Evolutionary conservation across 2,797 vertebrate genomes (phyloP).

Genomic region (Malacoctenus gilli): DNA sequence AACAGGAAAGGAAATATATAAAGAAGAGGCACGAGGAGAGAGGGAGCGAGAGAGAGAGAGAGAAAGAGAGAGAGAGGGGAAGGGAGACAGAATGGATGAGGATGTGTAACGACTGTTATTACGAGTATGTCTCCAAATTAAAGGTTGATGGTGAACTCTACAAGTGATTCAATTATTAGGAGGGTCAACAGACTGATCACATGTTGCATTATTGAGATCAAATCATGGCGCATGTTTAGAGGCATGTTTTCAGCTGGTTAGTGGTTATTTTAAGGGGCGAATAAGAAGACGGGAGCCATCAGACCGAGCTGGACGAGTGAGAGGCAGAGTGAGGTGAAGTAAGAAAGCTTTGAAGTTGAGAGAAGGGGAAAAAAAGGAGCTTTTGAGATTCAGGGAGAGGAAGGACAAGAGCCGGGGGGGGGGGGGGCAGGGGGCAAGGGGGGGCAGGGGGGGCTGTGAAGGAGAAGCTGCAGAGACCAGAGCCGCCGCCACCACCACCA

Average conservation of each 20-base stretch:
- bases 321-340: conserved; percentile 21
- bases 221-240: conserved; percentile 20
- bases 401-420: conserved; percentile 64
- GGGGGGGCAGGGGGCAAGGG: conserved; percentile 58
- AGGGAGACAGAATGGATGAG: conserved; percentile 13
- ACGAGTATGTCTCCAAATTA: conserved; percentile 4
- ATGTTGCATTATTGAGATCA: conserved; percentile 7
- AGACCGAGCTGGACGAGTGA: conserved; percentile 22
- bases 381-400: conserved; percentile 6
- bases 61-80: background rate
- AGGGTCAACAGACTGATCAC: background rate
- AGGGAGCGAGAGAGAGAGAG: conserved; percentile 13
- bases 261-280: background rate
- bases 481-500: conserved; percentile 76
- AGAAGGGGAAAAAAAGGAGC: no score
- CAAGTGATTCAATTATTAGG: conserved; percentile 1
- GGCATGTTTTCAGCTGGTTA: conserved; percentile 47
- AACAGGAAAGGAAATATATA: conserved; percentile 22
- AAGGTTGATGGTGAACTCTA: no score
- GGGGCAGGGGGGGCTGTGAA: conserved; percentile 61
- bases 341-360: background rate
- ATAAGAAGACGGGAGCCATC: background rate
- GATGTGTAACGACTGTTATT: conserved; percentile 20
- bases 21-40: conserved; percentile 19
- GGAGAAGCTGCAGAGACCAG: conserved; percentile 73